Percentiles rank a stretch among this genome's conserved stretches.
phyloP scores from a whole-genome alignment of 2,797 vertebrate species.

The Amblyraja radiata region DNA sequence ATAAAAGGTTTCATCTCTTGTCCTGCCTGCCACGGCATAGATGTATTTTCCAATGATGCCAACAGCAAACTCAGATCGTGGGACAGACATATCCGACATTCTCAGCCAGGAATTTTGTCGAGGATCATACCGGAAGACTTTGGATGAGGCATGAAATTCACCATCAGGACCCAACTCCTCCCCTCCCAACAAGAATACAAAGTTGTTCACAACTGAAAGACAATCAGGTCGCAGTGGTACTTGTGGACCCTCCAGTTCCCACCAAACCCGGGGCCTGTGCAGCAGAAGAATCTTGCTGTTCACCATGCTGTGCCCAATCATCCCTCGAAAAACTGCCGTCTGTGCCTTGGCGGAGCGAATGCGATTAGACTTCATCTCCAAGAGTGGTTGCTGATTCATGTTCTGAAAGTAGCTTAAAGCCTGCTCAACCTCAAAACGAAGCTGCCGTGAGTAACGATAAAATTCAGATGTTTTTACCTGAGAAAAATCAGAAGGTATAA shows the following conservation, averaged over 20 bases:
- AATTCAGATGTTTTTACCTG: conserved; percentile 99
- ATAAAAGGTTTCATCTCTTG: conserved; percentile 95
- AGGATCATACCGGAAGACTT: conserved; percentile 95
- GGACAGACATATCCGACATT: conserved; percentile 98
- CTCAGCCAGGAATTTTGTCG: conserved; percentile 94
- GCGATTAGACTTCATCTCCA: conserved; percentile 86
- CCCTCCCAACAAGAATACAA: conserved; percentile 89
- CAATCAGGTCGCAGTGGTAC: conserved; percentile 93
- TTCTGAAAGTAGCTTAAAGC: conserved; percentile 94
- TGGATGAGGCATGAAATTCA: conserved; percentile 96
- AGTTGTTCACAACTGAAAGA: conserved; percentile 94
- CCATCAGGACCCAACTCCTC: conserved; percentile 95
- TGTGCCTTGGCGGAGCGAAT: conserved; percentile 92
- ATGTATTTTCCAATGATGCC: conserved; percentile 94
- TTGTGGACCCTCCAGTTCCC: conserved; percentile 95
- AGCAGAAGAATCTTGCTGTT: conserved; percentile 98
- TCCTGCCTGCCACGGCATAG: conserved; percentile 91
- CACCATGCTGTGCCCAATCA: conserved; percentile 99
- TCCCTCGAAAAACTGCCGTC: conserved; percentile 94
- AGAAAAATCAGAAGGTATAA: conserved; percentile 51
- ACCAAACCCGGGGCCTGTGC: conserved; percentile 95
- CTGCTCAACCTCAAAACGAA: conserved; percentile 90
- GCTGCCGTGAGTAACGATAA: conserved; percentile 91
- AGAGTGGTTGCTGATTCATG: conserved; percentile 87
- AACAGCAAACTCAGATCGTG: conserved; percentile 93